Percentiles rank a stretch among this genome's conserved stretches.
phyloP scores from a whole-genome alignment of 2,113 vertebrate genomes.

The Festucalex cinctus region DNA sequence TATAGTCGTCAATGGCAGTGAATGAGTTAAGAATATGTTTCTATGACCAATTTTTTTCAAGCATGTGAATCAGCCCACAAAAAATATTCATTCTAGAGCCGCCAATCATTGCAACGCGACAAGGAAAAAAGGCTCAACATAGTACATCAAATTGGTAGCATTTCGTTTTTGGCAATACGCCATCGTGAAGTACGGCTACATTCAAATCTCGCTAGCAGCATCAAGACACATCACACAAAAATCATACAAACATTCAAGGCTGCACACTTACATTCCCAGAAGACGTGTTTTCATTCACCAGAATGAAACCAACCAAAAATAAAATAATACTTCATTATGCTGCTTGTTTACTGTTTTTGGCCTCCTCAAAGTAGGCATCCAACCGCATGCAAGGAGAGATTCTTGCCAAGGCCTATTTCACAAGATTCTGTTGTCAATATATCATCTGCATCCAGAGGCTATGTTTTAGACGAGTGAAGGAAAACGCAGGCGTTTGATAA shows the following conservation, averaged over 20 bases:
- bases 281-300: slow-evolving; percentile 42
- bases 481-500: not conserved
- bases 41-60: not conserved
- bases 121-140: too few relatives aligned
- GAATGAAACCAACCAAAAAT: slow-evolving; percentile 36
- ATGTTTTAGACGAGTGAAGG: not conserved
- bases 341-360: slow-evolving; percentile 47
- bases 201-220: not conserved
- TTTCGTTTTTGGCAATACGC: too few relatives aligned
- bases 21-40: not conserved
- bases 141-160: too few relatives aligned
- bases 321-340: slow-evolving; percentile 44
- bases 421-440: slow-evolving; percentile 10
- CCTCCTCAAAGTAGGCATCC: slow-evolving; percentile 20
- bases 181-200: not conserved
- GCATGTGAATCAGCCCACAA: not conserved
- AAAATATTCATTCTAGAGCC: not conserved
- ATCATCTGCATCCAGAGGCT: not conserved
- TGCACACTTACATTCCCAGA: not conserved
- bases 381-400: slow-evolving; percentile 19
- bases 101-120: not conserved
- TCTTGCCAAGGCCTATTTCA: slow-evolving; percentile 21
- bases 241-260: not conserved
- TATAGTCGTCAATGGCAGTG: too few relatives aligned
- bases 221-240: not conserved